A percentile compares a stretch with the other conserved stretches of the same genome.
These are phyloP conservation scores for Pachycephus smyrnensis DNA, from an alignment of 2,888 invertebrate species.

Conservation along the genomic window DNA sequence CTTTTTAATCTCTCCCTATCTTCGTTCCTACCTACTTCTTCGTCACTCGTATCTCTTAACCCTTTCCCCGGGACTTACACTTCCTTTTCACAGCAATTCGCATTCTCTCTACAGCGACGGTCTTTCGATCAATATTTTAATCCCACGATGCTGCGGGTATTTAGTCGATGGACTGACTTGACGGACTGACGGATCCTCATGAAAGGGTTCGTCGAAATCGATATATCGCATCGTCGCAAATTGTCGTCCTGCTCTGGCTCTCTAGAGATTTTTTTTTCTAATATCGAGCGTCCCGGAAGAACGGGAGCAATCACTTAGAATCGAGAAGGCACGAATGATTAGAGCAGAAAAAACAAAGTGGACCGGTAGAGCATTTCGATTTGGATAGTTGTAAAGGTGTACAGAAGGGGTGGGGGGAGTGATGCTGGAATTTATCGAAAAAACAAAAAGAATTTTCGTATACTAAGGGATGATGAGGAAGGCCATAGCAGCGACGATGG, in stretches of 20 bases:
- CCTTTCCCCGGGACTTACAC: neutral
- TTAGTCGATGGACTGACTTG: too few species aligned
- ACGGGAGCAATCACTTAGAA: too few species aligned
- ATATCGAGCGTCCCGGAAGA: too few species aligned
- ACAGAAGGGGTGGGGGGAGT: conserved; percentile 14
- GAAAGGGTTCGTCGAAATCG: conserved; percentile 42
- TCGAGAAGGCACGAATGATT: too few species aligned
- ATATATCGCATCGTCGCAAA: conserved; percentile 38
- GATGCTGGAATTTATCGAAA: conserved; percentile 7
- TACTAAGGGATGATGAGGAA: conserved; percentile 7
- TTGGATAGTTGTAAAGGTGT: neutral
- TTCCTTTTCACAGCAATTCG: conserved; percentile 54
- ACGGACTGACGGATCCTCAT: conserved; percentile 44
- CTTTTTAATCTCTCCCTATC: too few species aligned
- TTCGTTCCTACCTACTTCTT: too few species aligned
- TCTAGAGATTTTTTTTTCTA: too few species aligned
- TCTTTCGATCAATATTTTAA: conserved; percentile 66
- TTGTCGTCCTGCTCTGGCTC: too few species aligned
- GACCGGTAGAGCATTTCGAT: neutral
- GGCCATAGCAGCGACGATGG: conserved; percentile 8
- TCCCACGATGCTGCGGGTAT: conserved; percentile 65
- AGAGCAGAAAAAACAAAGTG: too few species aligned
- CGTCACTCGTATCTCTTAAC: conserved; percentile 1
- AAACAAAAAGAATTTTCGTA: too few species aligned
- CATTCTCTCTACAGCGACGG: conserved; percentile 41